Conservation (phyloP, 1,140 invertebrate genomes). For the Drosophila navojoa region DNA sequence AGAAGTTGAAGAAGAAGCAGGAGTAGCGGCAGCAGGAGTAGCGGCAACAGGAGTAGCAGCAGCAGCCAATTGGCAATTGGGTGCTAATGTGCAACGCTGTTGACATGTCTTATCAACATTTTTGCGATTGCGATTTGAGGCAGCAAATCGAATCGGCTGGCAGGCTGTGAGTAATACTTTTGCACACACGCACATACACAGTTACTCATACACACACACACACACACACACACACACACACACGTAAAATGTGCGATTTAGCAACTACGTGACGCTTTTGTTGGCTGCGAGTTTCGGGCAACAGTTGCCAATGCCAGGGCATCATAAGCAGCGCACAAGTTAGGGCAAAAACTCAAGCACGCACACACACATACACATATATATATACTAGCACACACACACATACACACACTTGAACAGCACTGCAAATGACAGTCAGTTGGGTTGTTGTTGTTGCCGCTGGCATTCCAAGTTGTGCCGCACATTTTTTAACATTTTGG, state of each 20-base stretch:
- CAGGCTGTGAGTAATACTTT: constrained; percentile 38
- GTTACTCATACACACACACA: constrained; percentile 5
- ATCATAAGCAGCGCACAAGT: constrained; percentile 12
- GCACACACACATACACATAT: constrained; percentile 24
- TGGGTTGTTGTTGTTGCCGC: constrained; percentile 32
- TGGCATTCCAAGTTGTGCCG: constrained; percentile 78
- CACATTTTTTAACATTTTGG: constrained; percentile 81
- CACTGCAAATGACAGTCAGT: constrained; percentile 70
- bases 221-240: constrained; percentile 15
- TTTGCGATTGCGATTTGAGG: constrained; percentile 39
- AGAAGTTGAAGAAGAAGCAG: constrained; percentile 9
- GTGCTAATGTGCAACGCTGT: constrained; percentile 38
- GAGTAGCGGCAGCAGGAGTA: neutral
- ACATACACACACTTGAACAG: constrained; percentile 10
- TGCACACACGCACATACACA: constrained; percentile 28
- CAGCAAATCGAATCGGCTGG: constrained; percentile 7
- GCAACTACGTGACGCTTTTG: constrained; percentile 78
- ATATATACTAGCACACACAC: constrained; percentile 26
- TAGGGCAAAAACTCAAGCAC: constrained; percentile 24
- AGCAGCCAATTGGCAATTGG: constrained; percentile 25
- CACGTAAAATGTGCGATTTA: constrained; percentile 74
- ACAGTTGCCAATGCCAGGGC: constrained; percentile 65
- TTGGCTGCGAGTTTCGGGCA: constrained; percentile 68
- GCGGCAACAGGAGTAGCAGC: neutral
- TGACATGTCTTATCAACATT: constrained; percentile 77